Evolutionary conservation across 2,888 invertebrate species (phyloP), one percentile per base, ranked within the genome.

Genomic region (Lochmaea crataegi): DNA sequence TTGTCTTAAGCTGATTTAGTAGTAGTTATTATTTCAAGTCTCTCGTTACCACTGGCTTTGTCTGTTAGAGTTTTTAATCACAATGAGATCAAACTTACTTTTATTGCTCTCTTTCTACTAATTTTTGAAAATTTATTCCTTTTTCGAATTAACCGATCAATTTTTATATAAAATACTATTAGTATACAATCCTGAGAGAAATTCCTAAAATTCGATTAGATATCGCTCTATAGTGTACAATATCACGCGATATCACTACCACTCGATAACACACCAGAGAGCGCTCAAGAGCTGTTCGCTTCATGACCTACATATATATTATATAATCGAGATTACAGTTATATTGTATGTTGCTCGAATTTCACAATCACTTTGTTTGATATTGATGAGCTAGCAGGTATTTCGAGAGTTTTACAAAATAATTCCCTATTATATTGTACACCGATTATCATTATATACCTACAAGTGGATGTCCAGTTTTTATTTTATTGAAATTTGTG

Each of bases 181-280:
- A 56, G 22, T 56, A 22, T 56, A 22, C 56, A 16, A 56, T 56
- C 18, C 22, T 22, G 57, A 26, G 26, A 57, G 18, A 57, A 57
- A 57, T 57, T 18, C 18, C 11, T 42, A 6, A 42, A 63, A 18
- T 63, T 63, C 41, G 63, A 63, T 63, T 42, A 16, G 65, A 45
- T 51, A 65, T 65, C 11, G 26, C 65, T 26, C 32, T 32, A 65
- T 65, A 41, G 32, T 48, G 65, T 51, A 48, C 65, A 65, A 65
- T 65, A 65, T 41, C 22, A 51, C 6, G n/a, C 45, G 26, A 48
- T 51, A 65, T 65, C 65, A 51, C 65, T 14, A 48, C 48, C 48
- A 48, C 48, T 48, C 65, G 26, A 65, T 65, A 65, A 48, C 26
- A 26, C 65, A 14, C 32, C 1, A 38, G 32, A 65, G 65, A 26